Evolutionary conservation across 37 sponge, comb jelly and placozoan species (phyloP), one percentile per base, ranked within the genome.

Genomic region (Oopsacas minuta): DNA sequence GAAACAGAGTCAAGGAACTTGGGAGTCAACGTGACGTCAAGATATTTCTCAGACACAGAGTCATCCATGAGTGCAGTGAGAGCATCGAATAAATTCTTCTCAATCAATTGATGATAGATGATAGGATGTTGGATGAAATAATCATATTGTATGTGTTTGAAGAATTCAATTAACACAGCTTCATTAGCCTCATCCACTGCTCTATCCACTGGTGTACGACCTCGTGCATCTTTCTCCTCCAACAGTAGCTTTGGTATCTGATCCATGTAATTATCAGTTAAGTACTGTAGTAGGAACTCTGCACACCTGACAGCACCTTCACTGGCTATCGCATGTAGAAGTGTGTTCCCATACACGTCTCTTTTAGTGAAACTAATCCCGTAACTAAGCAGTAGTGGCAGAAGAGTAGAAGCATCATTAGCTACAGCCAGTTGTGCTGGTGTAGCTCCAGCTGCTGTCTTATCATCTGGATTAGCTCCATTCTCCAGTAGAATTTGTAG

Each of bases 281-380:
- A 34, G 75, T 61, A 61, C 7, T 12, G 22, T 10, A 61, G 22
- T 10, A 61, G 30, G 75, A 61, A 3, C 28, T 61, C 75, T 61
- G 75, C 75, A 61, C 75, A 61, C 30, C 75, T 61, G 17, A 61
- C 75, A 61, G 75, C 75, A 32, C 75, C 75, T 20, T 61, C 28
- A 3, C 30, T 61, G 22, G 75, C 75, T 61, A 61, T 61, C 75
- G 75, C 28, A n/a, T 61, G 75, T n/a, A 61, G 22, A 25, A 61
- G 30, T n/a, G 75, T 61, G 22, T 61, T 61, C 20, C 30, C 75
- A n/a, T 61, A 61, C 28, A 61, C 75, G 28, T 61, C 75, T 61
- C 75, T 61, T n/a, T 61, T 61, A n/a, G 75, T 61, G 22, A 61
- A 61, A 34, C 75, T 61, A n/a, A 61, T 61, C 17, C 75, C 75